A percentile compares a stretch with the other conserved stretches of the same genome.
Evolutionary conservation across 2,797 vertebrate genomes (phyloP).

Genomic region (Clarias laeviceps): DNA sequence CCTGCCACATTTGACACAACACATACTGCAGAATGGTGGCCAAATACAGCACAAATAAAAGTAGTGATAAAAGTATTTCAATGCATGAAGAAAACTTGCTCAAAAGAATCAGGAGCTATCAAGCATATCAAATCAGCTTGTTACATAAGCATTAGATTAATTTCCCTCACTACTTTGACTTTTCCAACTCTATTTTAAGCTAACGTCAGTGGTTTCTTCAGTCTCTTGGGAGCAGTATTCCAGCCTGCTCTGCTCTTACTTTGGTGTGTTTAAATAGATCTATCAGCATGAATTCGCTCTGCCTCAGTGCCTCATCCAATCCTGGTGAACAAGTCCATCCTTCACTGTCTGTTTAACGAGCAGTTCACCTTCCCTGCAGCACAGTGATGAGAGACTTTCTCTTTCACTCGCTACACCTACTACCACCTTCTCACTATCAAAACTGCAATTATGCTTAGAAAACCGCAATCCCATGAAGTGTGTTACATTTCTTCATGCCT

Average conservation of each 20-base stretch:
- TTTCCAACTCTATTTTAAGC: neutral
- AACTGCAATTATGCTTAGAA: constrained; percentile 19
- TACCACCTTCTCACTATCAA: constrained; percentile 21
- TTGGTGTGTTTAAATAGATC: constrained; percentile 43
- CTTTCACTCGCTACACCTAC: constrained; percentile 26
- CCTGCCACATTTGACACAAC: neutral
- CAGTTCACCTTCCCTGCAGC: constrained; percentile 44
- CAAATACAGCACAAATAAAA: neutral
- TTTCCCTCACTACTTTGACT: neutral
- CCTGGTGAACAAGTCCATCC: constrained; percentile 44
- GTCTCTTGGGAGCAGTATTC: neutral
- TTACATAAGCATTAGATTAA: neutral
- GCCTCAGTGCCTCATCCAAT: constrained; percentile 38
- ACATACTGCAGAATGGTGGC: neutral
- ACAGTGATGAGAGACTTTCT: constrained; percentile 15
- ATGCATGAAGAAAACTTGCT: neutral
- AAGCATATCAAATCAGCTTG: neutral
- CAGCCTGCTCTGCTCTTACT: constrained; percentile 16
- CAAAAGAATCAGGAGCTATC: neutral
- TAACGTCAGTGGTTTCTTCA: neutral
- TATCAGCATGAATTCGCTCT: constrained; percentile 36
- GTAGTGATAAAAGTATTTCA: neutral
- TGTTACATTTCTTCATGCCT: constrained; percentile 1
- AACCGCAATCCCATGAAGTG: neutral
- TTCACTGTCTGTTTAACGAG: constrained; percentile 62